Percentiles rank a stretch among this genome's conserved stretches.
phyloP scores from a whole-genome alignment of 2,797 vertebrate genomes.

The Gobionotothen gibberifrons region DNA sequence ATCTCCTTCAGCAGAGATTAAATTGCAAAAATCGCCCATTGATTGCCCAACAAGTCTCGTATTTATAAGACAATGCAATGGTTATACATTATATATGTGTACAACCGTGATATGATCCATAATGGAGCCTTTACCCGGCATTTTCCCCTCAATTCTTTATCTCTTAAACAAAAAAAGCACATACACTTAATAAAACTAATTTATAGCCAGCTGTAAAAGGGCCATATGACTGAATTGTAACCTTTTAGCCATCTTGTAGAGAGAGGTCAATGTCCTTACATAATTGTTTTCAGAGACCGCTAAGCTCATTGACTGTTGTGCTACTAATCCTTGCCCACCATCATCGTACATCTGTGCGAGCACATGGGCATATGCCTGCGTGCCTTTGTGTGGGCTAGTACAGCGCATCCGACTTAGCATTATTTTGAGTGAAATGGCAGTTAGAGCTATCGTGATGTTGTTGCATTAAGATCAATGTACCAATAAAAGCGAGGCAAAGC shows the following conservation, averaged over 20 bases:
- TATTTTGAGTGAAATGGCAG: conserved; percentile 1
- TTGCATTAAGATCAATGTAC: neutral
- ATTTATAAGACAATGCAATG: neutral
- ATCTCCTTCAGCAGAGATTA: conserved; percentile 32
- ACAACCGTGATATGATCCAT: neutral
- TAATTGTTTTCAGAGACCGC: conserved; percentile 73
- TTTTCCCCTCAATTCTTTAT: neutral
- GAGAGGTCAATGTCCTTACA: conserved; percentile 72
- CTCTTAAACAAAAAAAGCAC: neutral
- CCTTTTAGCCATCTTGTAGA: conserved; percentile 58
- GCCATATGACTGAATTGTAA: conserved; percentile 27
- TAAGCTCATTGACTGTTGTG: conserved; percentile 78
- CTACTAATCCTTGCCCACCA: conserved; percentile 77
- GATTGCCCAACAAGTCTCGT: neutral
- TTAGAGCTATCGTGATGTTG: neutral
- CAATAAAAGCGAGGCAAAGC: neutral
- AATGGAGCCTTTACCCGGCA: neutral
- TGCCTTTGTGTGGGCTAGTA: conserved; percentile 21
- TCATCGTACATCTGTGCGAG: conserved; percentile 59
- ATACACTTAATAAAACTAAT: conserved; percentile 3
- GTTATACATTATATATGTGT: conserved; percentile 1
- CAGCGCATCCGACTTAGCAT: conserved; percentile 34
- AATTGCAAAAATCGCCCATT: neutral
- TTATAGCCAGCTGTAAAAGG: conserved; percentile 14
- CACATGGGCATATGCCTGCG: conserved; percentile 37